A percentile compares a stretch with the other conserved stretches of the same genome.
Conservation (phyloP, 1,140 invertebrate species). For the Neodiprion pinetum region DNA sequence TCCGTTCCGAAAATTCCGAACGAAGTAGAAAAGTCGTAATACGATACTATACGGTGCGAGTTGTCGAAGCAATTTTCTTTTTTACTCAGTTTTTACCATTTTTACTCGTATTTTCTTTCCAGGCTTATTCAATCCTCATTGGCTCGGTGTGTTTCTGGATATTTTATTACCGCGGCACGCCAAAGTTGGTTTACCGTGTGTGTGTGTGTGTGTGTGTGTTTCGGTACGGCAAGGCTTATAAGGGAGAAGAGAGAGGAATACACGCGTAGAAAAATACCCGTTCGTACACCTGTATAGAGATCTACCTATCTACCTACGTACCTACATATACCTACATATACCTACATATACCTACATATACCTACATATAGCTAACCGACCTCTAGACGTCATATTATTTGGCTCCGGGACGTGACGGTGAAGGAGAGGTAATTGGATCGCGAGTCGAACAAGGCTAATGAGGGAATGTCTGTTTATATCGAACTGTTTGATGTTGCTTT, state of each 20-base stretch:
- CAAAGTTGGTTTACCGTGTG: background rate
- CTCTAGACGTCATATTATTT: background rate
- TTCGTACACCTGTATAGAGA: too few relatives aligned
- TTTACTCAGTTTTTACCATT: background rate
- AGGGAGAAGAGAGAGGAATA: too few relatives aligned
- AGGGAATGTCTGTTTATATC: background rate
- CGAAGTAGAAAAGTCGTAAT: too few relatives aligned
- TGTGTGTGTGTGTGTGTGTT: background rate
- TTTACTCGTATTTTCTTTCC: background rate
- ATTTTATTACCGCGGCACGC: background rate
- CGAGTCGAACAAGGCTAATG: background rate
- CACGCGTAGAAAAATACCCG: too few relatives aligned
- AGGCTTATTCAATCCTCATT: background rate
- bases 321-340: too few relatives aligned
- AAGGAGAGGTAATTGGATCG: background rate
- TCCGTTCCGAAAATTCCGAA: too few relatives aligned
- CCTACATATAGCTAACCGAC: too few relatives aligned
- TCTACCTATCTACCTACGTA: too few relatives aligned
- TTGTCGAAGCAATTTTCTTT: background rate
- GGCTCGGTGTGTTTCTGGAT: background rate
- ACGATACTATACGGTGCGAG: too few relatives aligned
- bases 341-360: too few relatives aligned
- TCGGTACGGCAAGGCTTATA: too few relatives aligned
- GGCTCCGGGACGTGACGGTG: background rate
- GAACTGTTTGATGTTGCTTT: background rate